Evolutionary conservation across 2,113 vertebrate species (phyloP).

Genomic region (Gila orcuttii): DNA sequence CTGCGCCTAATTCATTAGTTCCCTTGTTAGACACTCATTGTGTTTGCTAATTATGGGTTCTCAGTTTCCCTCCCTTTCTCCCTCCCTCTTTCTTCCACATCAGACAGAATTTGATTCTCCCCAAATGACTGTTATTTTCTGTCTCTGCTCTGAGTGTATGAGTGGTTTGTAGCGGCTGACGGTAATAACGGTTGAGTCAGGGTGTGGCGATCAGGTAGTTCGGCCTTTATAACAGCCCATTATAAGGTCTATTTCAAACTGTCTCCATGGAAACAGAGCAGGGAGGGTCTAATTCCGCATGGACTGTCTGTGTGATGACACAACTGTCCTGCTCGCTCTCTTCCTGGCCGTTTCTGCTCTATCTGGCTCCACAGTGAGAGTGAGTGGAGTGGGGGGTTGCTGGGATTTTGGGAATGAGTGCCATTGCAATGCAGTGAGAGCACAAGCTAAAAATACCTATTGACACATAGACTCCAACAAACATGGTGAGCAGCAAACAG

Average conservation of each 20-base stretch:
- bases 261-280: slow-evolving; percentile 42
- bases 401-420: slow-evolving; percentile 66
- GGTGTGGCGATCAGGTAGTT: slow-evolving; percentile 22
- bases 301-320: slow-evolving; percentile 26
- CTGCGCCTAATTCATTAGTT: slow-evolving; percentile 36
- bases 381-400: slow-evolving; percentile 57
- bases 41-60: slow-evolving; percentile 47
- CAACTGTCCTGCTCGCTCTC: slow-evolving; percentile 47
- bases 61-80: slow-evolving; percentile 43
- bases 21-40: slow-evolving; percentile 38
- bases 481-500: slow-evolving; percentile 70
- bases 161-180: neutral
- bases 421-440: slow-evolving; percentile 79
- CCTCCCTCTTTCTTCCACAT: slow-evolving; percentile 29
- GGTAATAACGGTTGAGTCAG: slow-evolving; percentile 5
- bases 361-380: slow-evolving; percentile 71
- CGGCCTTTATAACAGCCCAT: slow-evolving; percentile 15
- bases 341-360: slow-evolving; percentile 44
- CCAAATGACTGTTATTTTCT: slow-evolving; percentile 48
- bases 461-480: slow-evolving; percentile 76
- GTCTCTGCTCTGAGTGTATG: neutral
- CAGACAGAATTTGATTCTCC: slow-evolving; percentile 33
- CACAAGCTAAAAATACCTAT: slow-evolving; percentile 76
- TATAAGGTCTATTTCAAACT: slow-evolving; percentile 40
- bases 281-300: slow-evolving; percentile 41